These are phyloP conservation scores for Venturia canescens DNA, from an alignment of 1,140 invertebrate species.

Conservation along the genomic window DNA sequence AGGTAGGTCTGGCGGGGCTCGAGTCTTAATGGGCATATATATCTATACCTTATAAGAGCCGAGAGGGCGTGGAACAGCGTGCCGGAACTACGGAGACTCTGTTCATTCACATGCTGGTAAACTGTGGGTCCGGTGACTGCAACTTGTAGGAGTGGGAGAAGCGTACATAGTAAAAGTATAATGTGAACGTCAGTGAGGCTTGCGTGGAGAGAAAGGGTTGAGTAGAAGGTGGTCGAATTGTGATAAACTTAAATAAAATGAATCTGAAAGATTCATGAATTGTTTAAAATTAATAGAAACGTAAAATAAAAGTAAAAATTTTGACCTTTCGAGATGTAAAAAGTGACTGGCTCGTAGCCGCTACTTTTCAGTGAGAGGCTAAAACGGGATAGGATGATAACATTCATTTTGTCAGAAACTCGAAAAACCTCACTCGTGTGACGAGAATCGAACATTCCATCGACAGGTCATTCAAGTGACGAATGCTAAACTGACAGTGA, in stretches of 20 bases:
- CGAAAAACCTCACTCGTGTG: no score
- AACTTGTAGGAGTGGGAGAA: not conserved
- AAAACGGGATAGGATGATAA: no score
- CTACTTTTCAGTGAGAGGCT: no score
- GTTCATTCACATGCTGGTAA: not conserved
- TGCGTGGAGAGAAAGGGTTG: not conserved
- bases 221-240: not conserved
- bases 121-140: not conserved
- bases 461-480: no score
- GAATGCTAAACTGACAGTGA: no score
- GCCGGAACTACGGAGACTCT: not conserved
- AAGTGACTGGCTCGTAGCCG: no score
- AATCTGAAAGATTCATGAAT: no score
- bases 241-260: not conserved
- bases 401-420: no score
- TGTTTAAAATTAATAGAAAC: no score
- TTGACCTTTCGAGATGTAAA: no score
- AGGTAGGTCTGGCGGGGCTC: not conserved
- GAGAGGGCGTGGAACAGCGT: not conserved
- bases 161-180: not conserved
- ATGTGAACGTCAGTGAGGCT: not conserved
- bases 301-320: no score
- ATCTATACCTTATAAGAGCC: not conserved
- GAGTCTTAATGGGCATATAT: not conserved
- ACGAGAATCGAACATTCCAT: no score